Evolutionary conservation across 2,888 invertebrate genomes (phyloP), one percentile per base, ranked within the genome.

Genomic region (Chromoteleia sp.): DNA sequence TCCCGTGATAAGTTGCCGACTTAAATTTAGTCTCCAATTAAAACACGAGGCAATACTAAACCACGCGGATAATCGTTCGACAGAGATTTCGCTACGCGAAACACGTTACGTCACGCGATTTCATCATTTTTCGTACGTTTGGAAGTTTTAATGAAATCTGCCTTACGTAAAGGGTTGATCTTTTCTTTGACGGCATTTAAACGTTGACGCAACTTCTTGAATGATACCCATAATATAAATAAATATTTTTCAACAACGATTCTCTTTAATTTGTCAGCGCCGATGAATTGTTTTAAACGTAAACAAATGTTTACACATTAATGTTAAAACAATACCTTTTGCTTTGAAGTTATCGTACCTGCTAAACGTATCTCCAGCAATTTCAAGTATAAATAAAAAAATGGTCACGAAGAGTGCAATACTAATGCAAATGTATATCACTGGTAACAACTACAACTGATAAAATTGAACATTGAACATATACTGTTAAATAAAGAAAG

Each of bases 101-200:
- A 43, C 54, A 5, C 19, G 25, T 67, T 67, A 25, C 54, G 10
- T 67, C 67, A 67, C 19, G 30, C 12, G 29, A n/a, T 67, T 54
- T 67, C 67, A 54, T 54, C 5, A 67, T 30, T 67, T 65, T 52
- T 30, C 67, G 52, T 30, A 21, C 67, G 12, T 33, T 67, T 67
- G 15, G 41, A 52, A 19, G 52, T 17, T 67, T 36, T 19, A 54
- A 67, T 43, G 30, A 41, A 54, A 30, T 54, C 39, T 8, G 21
- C 4, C n/a, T 67, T 67, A 54, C 15, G 14, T 41, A 54, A 61
- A 39, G 65, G 39, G 43, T 29, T 29, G 19, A 29, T 67, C 67
- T 54, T 17, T 67, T 43, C 54, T 30, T 29, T 15, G 41, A 50
- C 19, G 25, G 10, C 30, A 43, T 5, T 54, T 54, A 12, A 19